Conservation (phyloP, 2,888 invertebrate species). For the Sinopyrophorus schimmeli region DNA sequence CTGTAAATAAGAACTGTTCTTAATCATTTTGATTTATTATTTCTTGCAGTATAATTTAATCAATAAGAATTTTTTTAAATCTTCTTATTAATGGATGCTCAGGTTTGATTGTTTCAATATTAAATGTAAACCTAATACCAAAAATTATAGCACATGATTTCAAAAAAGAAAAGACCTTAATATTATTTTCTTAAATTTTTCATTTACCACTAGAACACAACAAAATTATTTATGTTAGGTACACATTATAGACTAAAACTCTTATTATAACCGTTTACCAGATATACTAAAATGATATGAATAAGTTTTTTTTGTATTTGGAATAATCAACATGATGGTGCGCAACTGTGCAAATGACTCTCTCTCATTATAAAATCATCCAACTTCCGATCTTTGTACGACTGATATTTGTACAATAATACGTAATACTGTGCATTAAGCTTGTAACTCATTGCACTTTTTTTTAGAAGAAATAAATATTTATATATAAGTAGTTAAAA, state of each 20-base stretch:
- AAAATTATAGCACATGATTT: too few species aligned
- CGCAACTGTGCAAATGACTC: slow-evolving; percentile 21
- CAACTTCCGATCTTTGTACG: slow-evolving; percentile 19
- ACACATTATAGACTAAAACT: slow-evolving; percentile 25
- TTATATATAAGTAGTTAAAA: slow-evolving; percentile 17
- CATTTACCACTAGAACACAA: slow-evolving; percentile 23
- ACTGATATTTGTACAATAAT: slow-evolving; percentile 23
- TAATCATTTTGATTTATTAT: too few species aligned
- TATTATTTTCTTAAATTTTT: slow-evolving; percentile 22
- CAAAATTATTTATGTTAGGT: slow-evolving; percentile 22
- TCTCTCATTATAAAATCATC: slow-evolving; percentile 3
- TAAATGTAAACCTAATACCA: too few species aligned
- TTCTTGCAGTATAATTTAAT: too few species aligned
- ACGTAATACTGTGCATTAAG: slow-evolving; percentile 29
- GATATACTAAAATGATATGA: slow-evolving; percentile 31
- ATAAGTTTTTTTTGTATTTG: slow-evolving; percentile 13
- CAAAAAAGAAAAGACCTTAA: too few species aligned
- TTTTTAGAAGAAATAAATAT: slow-evolving; percentile 23
- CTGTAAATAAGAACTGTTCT: too few species aligned
- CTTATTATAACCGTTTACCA: slow-evolving; percentile 22
- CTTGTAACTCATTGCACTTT: slow-evolving; percentile 21
- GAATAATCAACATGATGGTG: slow-evolving; percentile 20
- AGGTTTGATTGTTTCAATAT: too few species aligned
- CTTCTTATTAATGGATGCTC: too few species aligned
- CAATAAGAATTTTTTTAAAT: too few species aligned